Evolutionary conservation across 2,113 vertebrate species (phyloP), one percentile per base, ranked within the genome.

Genomic region (Candoia aspera): DNA sequence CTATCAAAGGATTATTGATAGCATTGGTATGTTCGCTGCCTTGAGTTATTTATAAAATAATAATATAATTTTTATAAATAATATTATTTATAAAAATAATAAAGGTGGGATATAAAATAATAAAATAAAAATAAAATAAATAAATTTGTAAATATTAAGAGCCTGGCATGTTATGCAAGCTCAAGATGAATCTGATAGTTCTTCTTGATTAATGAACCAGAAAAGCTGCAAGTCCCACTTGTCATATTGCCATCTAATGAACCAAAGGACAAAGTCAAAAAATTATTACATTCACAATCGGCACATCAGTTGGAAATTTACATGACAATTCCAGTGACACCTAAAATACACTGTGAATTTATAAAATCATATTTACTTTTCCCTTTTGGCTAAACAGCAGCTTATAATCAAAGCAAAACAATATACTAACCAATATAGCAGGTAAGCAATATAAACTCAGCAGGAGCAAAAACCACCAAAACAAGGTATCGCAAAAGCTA

Each of bases 261-360:
- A 33, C 8, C 73, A 37, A 68, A 73, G n/a, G 49, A 9, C 54
- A 90, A 57, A 23, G 15, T 85, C 13, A 42, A 15, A 55, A 6
- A 68, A 87, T 10, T 37, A 33, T 53, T 53, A 62, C 0, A 59
- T 49, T 83, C 33, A 86, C 42, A 84, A 54, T n/a, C 21, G 55
- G 54, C n/a, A 87, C 60, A 64, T 26, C 84, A 86, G 59, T 79
- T 79, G 33, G 33, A 79, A 79, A 79, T 79, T 57, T 42, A 8
- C 0, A 26, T 2, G 0, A 58, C 8, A 0, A 2, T 2, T 0
- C 0, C 49, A 0, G 0, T 8, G 19, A 0, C 0, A 64, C 1
- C 0, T 0, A 0, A 1, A 42, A 2, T 37, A 53, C 55, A 12
- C 0, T 0, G 0, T 24, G 19, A 60, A 46, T 24, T 46, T 42